These are phyloP conservation scores for Nasonia giraulti DNA, from an alignment of 1,140 invertebrate genomes.

Conservation along the genomic window DNA sequence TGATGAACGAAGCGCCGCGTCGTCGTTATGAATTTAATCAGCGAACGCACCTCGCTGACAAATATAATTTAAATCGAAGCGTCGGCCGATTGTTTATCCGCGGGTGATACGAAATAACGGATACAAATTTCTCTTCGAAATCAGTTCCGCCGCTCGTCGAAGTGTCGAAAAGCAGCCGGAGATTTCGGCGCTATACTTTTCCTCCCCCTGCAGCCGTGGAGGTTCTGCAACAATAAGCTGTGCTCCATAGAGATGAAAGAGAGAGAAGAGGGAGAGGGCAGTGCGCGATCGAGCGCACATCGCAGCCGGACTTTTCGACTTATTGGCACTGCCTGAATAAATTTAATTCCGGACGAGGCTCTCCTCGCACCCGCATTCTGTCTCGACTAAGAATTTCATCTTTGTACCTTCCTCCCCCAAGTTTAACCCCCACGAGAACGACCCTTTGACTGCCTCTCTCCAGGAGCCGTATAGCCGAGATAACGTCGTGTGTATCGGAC, in stretches of 20 bases:
- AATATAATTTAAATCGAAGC: background rate
- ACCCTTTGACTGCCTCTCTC: slow-evolving; percentile 49
- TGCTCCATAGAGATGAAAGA: background rate
- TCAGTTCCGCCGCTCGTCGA: background rate
- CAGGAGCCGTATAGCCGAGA: background rate
- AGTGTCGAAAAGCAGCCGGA: background rate
- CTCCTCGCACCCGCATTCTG: slow-evolving; percentile 59
- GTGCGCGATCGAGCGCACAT: slow-evolving; percentile 53
- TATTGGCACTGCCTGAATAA: slow-evolving; percentile 70
- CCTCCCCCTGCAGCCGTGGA: background rate
- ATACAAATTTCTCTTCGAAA: background rate
- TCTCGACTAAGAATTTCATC: slow-evolving; percentile 67
- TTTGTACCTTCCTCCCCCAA: slow-evolving; percentile 48
- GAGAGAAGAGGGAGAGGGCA: slow-evolving; percentile 35
- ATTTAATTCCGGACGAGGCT: slow-evolving; percentile 66
- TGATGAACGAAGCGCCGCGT: background rate
- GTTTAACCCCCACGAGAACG: slow-evolving; percentile 29
- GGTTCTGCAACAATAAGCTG: slow-evolving; percentile 48
- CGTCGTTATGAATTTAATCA: background rate
- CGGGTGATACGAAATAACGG: background rate
- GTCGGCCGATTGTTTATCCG: background rate
- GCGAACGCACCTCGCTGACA: no score
- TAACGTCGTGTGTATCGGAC: background rate
- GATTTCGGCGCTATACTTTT: slow-evolving; percentile 9
- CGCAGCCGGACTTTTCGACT: slow-evolving; percentile 64